Percentiles rank a stretch among this genome's conserved stretches.
Conservation (phyloP, 2,113 vertebrate species). For the Chrysemys picta region DNA sequence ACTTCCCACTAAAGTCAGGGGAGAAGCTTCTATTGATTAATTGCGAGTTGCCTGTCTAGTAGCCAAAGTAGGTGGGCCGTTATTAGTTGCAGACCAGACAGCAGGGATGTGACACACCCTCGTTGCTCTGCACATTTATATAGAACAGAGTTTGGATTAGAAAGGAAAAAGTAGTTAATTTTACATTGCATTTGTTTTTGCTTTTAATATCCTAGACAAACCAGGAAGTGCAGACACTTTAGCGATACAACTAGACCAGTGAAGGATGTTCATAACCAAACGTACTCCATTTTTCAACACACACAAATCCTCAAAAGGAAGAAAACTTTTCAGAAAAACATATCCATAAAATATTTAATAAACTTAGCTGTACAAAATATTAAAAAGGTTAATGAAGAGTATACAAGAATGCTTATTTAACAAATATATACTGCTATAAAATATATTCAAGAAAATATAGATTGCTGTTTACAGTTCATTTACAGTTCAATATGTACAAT, state of each 20-base stretch:
- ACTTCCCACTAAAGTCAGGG: background rate
- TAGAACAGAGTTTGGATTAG: background rate
- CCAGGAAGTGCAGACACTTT: background rate
- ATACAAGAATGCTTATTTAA: conserved; percentile 84
- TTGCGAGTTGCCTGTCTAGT: background rate
- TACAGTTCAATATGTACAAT: conserved; percentile 90
- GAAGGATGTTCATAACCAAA: background rate
- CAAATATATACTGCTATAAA: conserved; percentile 87
- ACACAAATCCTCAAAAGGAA: background rate
- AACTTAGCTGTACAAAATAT: conserved; percentile 86
- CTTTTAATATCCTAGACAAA: background rate
- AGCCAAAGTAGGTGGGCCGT: background rate
- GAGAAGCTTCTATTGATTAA: background rate
- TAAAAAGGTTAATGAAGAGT: conserved; percentile 79
- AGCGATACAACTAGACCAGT: background rate
- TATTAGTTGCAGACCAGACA: background rate
- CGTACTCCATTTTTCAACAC: background rate
- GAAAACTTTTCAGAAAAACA: background rate
- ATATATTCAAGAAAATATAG: conserved; percentile 87
- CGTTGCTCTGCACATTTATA: background rate
- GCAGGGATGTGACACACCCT: background rate
- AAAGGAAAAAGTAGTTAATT: background rate
- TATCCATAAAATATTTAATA: conserved; percentile 89
- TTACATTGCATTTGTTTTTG: background rate
- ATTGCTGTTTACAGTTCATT: conserved; percentile 89